Evolutionary conservation across 2,797 vertebrate genomes (phyloP), one percentile per base, ranked within the genome.

Genomic region (Acanthopagrus latus): DNA sequence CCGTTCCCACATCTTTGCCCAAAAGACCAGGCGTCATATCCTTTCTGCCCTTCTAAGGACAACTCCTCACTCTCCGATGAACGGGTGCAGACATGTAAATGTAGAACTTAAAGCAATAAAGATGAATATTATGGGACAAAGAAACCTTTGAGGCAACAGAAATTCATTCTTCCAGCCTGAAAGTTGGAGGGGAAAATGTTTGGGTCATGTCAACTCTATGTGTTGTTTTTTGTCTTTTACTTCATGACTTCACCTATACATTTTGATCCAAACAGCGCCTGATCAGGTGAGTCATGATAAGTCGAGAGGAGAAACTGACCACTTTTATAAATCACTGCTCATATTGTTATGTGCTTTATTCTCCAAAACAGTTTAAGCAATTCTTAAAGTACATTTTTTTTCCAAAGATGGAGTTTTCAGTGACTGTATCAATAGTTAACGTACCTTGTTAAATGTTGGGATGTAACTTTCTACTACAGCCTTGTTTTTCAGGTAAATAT

Each of bases 21-120:
- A 67, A 60, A 81, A 55, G 82, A 44, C 44, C 47, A 62, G 68
- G 71, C 70, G 74, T 88, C 87, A 90, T 63, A 86, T 87, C 76
- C 71, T 81, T 50, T 81, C 81, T 86, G 80, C 76, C 84, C 79
- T 81, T 91, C 85, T 85, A 81, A 82, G 80, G 88, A 87, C 80
- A 88, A 82, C 69, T 78, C 44, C 33, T 80, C 64, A 43, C 59
- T 80, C 75, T 56, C 47, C 5, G 52, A 76, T 80, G 76, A 78
- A 82, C 55, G 69, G 62, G 67, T 70, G 78, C 80, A 89, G 79
- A 86, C 4, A 27, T 86, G 92, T 88, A 91, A 92, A 90, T 58
- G 84, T 91, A 91, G 86, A 89, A 84, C 82, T 92, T 89, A 90
- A 86, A 91, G 89, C 78, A 92, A 92, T 86, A 92, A 89, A 89